Evolutionary conservation across 2,797 vertebrate genomes (phyloP).

Genomic region (Pangasius larnaudii): DNA sequence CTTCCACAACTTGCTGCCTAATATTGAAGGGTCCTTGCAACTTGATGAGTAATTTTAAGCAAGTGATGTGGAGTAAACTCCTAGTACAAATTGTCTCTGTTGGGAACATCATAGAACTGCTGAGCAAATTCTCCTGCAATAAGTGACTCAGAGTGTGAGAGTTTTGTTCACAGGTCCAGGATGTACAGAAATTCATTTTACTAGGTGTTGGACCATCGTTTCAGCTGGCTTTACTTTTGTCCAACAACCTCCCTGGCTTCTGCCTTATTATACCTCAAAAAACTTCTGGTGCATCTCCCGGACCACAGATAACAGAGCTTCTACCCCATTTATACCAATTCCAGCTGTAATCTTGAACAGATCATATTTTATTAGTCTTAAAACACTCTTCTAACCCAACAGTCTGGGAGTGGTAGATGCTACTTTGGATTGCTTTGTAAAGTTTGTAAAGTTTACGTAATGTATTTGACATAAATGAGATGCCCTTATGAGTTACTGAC

Average conservation of each 20-base stretch:
- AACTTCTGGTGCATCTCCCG: background rate
- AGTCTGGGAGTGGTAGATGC: background rate
- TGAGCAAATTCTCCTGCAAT: background rate
- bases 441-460: background rate
- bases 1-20: background rate
- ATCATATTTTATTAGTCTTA: background rate
- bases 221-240: background rate
- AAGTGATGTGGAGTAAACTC: background rate
- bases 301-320: background rate
- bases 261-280: background rate
- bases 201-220: background rate
- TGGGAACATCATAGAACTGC: background rate
- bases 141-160: background rate
- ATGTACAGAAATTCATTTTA: background rate
- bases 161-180: background rate
- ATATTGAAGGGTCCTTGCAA: background rate
- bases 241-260: background rate
- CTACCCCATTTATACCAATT: background rate
- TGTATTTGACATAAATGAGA: background rate
- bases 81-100: background rate
- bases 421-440: background rate
- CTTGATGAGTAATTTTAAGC: background rate
- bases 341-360: background rate
- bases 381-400: background rate
- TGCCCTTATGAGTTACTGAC: background rate